Evolutionary conservation across 2,888 invertebrate genomes (phyloP), one percentile per base, ranked within the genome.

Genomic region (Thymelicus sylvestris): DNA sequence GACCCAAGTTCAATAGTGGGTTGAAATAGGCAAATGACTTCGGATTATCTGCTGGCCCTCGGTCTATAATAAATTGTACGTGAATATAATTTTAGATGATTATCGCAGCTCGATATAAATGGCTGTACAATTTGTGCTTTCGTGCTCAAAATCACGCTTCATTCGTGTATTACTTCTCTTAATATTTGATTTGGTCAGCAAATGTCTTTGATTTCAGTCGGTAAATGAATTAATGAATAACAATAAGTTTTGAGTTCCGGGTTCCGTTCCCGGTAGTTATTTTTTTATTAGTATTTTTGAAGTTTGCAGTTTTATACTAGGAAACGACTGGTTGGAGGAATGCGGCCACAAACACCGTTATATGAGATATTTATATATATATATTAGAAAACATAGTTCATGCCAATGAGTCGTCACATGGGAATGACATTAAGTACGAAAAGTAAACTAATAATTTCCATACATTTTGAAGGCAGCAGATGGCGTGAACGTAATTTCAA

Each of bases 41-140:
- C 24, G 24, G 24, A 24, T 55, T 0, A 2, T 55, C 12, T 79
- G 74, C 76, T 79, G 79, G 12, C 24, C 10, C 24, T 55, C 55
- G 1, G 55, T 10, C 55, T 55, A 55, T 86, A 85, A 88, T 88
- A 85, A 85, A 88, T 86, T 84, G 81, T 80, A 87, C 82, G 81
- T 80, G 83, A 84, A 86, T 84, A 85, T 87, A 86, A 89, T 88
- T 63, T 88, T 85, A 85, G 84, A 86, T 87, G 65, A 84, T 83
- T 78, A 77, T 77, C 75, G 70, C 31, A 44, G 48, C 63, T 63
- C 48, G n/a, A 48, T 63, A 63, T 48, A 63, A 63, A 63, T 63
- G 47, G 63, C 63, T 63, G 44, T 63, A 44, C 48, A 48, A 63
- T 24, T 63, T 63, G 52, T 55, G 41, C 15, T 60, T 60, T 60